A percentile compares a stretch with the other conserved stretches of the same genome.
phyloP scores from a whole-genome alignment of 2,888 invertebrate genomes.

The Serripes groenlandicus region DNA sequence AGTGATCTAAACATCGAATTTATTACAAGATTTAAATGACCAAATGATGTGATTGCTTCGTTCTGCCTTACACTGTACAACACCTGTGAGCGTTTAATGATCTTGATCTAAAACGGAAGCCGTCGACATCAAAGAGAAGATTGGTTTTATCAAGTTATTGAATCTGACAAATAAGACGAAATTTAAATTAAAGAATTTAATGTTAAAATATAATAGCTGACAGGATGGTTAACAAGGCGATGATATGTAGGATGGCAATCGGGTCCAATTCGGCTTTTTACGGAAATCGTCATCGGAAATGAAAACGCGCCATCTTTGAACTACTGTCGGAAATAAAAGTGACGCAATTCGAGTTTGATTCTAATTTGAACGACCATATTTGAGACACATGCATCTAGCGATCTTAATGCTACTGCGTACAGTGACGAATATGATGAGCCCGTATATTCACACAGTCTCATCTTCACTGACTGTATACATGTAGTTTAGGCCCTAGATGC shows the following conservation, averaged over 20 bases:
- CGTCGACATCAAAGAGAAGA: constrained; percentile 57
- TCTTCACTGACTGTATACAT: too few species aligned
- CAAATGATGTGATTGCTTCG: constrained; percentile 61
- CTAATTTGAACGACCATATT: too few species aligned
- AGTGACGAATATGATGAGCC: too few species aligned
- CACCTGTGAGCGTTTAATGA: constrained; percentile 66
- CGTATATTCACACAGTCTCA: too few species aligned
- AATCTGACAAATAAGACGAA: constrained; percentile 42
- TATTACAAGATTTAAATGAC: constrained; percentile 53
- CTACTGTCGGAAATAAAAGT: too few species aligned
- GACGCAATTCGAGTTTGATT: too few species aligned
- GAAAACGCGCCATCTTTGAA: too few species aligned
- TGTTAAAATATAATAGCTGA: constrained; percentile 12
- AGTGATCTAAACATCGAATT: constrained; percentile 43
- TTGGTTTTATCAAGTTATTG: constrained; percentile 54
- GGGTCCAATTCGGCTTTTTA: too few species aligned
- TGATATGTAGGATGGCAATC: not conserved
- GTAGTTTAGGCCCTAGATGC: too few species aligned
- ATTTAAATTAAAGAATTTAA: constrained; percentile 18
- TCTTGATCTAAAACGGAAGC: constrained; percentile 37
- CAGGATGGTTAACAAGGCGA: not conserved
- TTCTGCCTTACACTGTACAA: constrained; percentile 44
- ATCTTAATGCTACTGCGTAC: too few species aligned
- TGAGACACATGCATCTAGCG: too few species aligned
- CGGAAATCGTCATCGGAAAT: too few species aligned